Percentiles rank a stretch among this genome's conserved stretches.
Conservation (phyloP, 2,113 vertebrate species). For the Cisticola juncidis region DNA sequence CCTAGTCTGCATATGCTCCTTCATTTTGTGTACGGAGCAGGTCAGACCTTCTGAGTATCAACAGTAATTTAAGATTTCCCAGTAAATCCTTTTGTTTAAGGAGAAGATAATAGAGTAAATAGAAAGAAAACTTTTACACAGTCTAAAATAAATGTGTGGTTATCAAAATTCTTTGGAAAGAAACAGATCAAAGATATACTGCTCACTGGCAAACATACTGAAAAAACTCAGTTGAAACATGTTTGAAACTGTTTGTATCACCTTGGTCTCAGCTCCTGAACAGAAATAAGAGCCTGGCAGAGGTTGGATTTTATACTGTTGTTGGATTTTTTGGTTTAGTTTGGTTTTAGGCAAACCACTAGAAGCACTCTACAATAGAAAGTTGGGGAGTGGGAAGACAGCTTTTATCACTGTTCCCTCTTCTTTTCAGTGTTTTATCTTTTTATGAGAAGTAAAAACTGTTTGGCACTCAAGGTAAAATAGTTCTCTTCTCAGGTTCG, state of each 20-base stretch:
- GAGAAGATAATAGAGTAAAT: neutral
- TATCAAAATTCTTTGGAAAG: neutral
- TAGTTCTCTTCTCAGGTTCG: conserved; percentile 76
- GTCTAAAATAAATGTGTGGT: neutral
- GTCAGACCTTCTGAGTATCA: neutral
- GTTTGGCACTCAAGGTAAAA: neutral
- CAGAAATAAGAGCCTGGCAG: neutral
- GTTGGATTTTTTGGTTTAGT: neutral
- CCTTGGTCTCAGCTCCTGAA: neutral
- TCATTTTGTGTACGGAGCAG: neutral
- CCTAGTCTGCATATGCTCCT: neutral
- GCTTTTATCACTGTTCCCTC: neutral
- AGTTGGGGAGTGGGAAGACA: neutral
- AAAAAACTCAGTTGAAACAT: neutral
- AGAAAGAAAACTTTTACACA: neutral
- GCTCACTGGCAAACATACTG: neutral
- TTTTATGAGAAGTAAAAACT: neutral
- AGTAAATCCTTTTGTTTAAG: neutral
- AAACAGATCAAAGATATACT: neutral
- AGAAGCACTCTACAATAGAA: neutral
- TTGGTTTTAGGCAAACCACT: neutral
- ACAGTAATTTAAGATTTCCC: neutral
- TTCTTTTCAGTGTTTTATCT: neutral
- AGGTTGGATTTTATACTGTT: neutral
- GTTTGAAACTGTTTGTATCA: neutral